Evolutionary conservation across 2,888 invertebrate genomes (phyloP), one percentile per base, ranked within the genome.

Genomic region (Lithophane semibrunnea): DNA sequence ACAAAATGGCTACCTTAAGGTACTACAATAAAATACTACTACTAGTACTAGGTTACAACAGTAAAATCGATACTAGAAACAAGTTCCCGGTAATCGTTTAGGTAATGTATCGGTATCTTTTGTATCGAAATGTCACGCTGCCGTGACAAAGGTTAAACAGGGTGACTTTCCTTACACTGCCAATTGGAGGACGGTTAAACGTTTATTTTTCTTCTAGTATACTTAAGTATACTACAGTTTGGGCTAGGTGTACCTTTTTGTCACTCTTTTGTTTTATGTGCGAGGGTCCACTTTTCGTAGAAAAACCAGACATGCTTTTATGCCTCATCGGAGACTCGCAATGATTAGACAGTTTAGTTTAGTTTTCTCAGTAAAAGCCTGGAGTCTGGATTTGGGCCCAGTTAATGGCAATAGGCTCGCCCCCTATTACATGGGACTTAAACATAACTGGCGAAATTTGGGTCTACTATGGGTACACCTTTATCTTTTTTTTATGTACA

Each of bases 81-180:
- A 63, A 73, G 65, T 77, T 75, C 69, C 65, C 49, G 60, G 77
- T 78, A 85, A 80, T 52, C 76, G 68, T 78, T 87, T 83, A 84
- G 66, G 75, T 88, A 85, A 86, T 80, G 85, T 88, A 88, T 88
- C 87, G 85, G 76, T 77, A 69, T 81, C 75, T 88, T 85, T 85
- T 88, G 88, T 88, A 85, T 83, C 73, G 61, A 65, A 78, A 75
- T 84, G 88, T 87, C 88, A 84, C 73, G 16, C 16, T 68, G 61
- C 70, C 77, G 83, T 92, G 92, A 93, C 89, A 90, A 89, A 92
- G 93, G 93, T 92, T 88, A 90, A 84, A 85, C 83, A 80, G 79
- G 77, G 80, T 88, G 88, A 88, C 89, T 88, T 83, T 82, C 81
- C 83, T 79, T 79, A 85, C 86, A 82, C 83, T 88, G 85, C 77